Conservation (phyloP, 2,113 vertebrate genomes). For the Proterorhinus semilunaris region DNA sequence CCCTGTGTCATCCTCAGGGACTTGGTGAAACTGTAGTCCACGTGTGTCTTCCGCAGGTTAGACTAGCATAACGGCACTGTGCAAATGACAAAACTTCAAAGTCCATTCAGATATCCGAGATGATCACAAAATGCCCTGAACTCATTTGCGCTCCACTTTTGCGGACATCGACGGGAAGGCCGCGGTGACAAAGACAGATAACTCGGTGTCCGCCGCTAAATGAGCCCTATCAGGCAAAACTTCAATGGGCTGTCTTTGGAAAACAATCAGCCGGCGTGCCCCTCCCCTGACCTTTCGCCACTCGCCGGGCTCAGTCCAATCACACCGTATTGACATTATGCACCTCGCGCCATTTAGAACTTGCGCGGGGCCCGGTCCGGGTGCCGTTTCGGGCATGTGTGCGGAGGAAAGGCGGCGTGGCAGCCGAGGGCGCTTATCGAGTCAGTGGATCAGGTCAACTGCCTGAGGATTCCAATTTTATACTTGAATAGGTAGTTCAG, state of each 20-base stretch:
- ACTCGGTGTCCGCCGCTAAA: slow-evolving; percentile 64
- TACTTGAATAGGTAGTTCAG: slow-evolving; percentile 13
- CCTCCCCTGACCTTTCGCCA: slow-evolving; percentile 71
- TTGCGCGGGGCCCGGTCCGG: slow-evolving; percentile 60
- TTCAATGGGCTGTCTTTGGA: slow-evolving; percentile 70
- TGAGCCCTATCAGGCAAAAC: slow-evolving; percentile 71
- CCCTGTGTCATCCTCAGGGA: background rate
- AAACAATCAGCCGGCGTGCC: slow-evolving; percentile 73
- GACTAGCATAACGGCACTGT: too few species aligned
- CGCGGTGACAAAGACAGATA: slow-evolving; percentile 65
- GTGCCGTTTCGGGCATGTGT: slow-evolving; percentile 64
- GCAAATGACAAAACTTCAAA: background rate
- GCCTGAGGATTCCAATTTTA: slow-evolving; percentile 1
- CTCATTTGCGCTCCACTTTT: slow-evolving; percentile 17
- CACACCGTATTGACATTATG: slow-evolving; percentile 74
- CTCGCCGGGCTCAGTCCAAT: slow-evolving; percentile 69
- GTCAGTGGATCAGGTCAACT: slow-evolving; percentile 12
- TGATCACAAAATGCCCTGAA: slow-evolving; percentile 1
- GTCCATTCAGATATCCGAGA: slow-evolving; percentile 3
- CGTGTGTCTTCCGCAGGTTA: too few species aligned
- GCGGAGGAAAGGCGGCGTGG: slow-evolving; percentile 5
- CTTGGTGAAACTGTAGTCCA: background rate
- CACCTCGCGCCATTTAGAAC: slow-evolving; percentile 71
- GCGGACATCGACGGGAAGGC: slow-evolving; percentile 24
- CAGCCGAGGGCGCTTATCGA: background rate